phyloP scores from a whole-genome alignment of 2,113 vertebrate species.

The human region GRCh38 chr7:32080501-32081000 shows the following conservation, averaged over 20 bases:
- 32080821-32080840: constrained; percentile 6
- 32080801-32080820: neutral
- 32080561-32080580: neutral
- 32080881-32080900: neutral
- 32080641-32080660: neutral
- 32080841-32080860: neutral
- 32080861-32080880: neutral
- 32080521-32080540: neutral
- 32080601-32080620: neutral
- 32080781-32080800: neutral
- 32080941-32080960: neutral
- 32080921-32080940: neutral
- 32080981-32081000: neutral
- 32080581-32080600: neutral
- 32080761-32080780: constrained; percentile 1
- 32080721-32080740: neutral
- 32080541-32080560: neutral
- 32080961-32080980: neutral
- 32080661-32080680: neutral
- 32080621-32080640: neutral
- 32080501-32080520: neutral
- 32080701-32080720: constrained; percentile 8
- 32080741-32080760: constrained; percentile 33
- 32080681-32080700: neutral
- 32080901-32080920: neutral